These are phyloP conservation scores for Zonotrichia albicollis DNA, from an alignment of 2,797 vertebrate species.

Conservation along the genomic window DNA sequence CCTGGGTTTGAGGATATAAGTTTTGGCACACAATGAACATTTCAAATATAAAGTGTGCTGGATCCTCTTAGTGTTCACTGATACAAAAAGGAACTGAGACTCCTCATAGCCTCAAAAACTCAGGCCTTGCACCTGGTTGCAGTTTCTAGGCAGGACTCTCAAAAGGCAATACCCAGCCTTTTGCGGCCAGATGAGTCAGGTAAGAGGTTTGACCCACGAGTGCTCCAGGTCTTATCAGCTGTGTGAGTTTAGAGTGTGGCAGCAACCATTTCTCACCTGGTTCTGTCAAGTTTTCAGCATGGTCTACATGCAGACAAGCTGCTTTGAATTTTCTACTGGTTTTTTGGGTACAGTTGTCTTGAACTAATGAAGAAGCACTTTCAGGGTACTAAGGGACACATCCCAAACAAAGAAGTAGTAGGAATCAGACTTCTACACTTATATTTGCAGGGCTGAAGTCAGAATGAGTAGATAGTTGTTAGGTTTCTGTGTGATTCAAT, in stretches of 20 bases:
- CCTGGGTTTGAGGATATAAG: neutral
- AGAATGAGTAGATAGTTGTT: neutral
- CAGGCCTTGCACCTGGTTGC: neutral
- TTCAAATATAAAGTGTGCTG: neutral
- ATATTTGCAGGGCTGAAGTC: neutral
- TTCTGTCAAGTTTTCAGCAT: neutral
- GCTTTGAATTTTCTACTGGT: neutral
- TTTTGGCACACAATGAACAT: neutral
- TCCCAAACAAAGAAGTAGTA: neutral
- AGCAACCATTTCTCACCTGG: neutral
- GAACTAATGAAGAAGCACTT: neutral
- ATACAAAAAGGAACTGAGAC: neutral
- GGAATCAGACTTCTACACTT: neutral
- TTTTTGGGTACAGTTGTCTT: neutral
- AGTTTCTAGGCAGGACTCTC: neutral
- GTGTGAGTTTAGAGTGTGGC: neutral
- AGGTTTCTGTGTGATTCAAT: neutral
- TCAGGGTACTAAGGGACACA: neutral
- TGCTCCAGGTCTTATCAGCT: neutral
- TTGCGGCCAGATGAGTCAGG: neutral
- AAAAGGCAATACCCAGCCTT: neutral
- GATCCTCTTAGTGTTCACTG: neutral
- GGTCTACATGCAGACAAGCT: neutral
- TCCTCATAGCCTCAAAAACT: neutral
- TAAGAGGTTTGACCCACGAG: rapidly evolving